Conservation (phyloP, 2,797 vertebrate genomes). For the Ambastaia sidthimunki region DNA sequence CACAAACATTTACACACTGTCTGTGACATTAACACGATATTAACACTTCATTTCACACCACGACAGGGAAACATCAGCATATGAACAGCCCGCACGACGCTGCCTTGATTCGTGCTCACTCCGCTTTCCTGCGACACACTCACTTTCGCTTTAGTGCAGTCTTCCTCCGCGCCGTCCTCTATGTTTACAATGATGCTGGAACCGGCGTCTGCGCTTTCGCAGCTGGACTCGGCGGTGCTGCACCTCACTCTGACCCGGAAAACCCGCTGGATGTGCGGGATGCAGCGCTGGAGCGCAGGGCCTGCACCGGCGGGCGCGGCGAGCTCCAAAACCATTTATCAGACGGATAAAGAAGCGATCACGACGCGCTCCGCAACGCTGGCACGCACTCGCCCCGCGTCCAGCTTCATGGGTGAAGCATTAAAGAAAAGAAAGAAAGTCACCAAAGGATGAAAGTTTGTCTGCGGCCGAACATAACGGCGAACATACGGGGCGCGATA, state of each 20-base stretch:
- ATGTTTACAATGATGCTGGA: constrained; percentile 60
- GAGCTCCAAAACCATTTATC: constrained; percentile 69
- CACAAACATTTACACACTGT: neutral
- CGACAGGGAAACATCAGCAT: neutral
- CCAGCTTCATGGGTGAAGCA: constrained; percentile 45
- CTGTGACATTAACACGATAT: neutral
- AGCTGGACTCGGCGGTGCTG: constrained; percentile 69
- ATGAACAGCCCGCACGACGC: neutral
- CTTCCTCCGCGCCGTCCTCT: constrained; percentile 73
- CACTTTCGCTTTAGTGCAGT: constrained; percentile 79
- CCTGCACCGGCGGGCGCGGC: constrained; percentile 65
- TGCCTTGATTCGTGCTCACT: neutral
- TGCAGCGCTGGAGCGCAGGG: constrained; percentile 66
- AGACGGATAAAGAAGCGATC: constrained; percentile 54
- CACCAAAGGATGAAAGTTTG: constrained; percentile 37
- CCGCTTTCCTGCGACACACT: constrained; percentile 41
- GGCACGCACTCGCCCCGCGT: constrained; percentile 38
- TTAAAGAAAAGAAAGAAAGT: constrained; percentile 35
- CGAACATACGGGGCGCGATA: constrained; percentile 48
- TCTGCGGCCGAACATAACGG: constrained; percentile 52
- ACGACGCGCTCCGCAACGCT: constrained; percentile 51
- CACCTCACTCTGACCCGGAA: constrained; percentile 66
- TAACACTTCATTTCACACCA: neutral
- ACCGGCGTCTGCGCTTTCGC: constrained; percentile 75
- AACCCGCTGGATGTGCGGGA: constrained; percentile 65